Base-by-base conservation (phyloP, 2,113 vertebrate genomes). In the Lasiurus cinereus region DNA sequence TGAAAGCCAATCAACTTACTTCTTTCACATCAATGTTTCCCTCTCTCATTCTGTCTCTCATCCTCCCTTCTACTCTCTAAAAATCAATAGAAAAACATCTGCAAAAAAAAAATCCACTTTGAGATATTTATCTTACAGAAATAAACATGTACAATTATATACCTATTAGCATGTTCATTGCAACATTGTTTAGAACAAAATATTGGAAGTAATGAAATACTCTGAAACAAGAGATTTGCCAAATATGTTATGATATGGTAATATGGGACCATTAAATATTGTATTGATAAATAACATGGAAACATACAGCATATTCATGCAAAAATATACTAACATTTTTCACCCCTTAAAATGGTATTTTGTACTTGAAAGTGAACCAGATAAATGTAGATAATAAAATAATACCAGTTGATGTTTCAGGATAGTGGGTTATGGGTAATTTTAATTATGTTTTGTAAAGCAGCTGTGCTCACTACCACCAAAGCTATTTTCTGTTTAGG, bases 201-300 rank as follows among this genome's bases (percentile, higher is more conserved):
- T 87, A 76, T 22, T 73, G 36, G 39, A 94, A 95, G 39, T 56
- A 72, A 21, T 66, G 54, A 70, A 86, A 93, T 86, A 64, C 56
- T 8, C 5, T 72, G 27, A 90, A 79, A 76, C 29, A 90, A 70
- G 21, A 15, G 9, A 80, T 88, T 93, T 83, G 50, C 46, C 31
- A 74, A 39, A 48, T 69, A 90, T 83, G 29, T 79, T 80, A 76
- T 88, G 43, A 24, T 11, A 16, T 50, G 73, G 64, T 80, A 48
- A 79, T 56, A 54, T 84, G 29, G 56, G 59, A 18, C 50, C 22
- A 84, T 62, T 90, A 79, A 56, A 78, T 54, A 59, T 78, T 48
- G 33, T 77, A 52, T 74, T 94, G 70, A 43, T 92, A 66, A 77
- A 9, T 13, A 79, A 14, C 31, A 31, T 73, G 62, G 46, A 90